Evolutionary conservation across 2,113 vertebrate genomes (phyloP).

Genomic region (Pelmatolapia mariae): DNA sequence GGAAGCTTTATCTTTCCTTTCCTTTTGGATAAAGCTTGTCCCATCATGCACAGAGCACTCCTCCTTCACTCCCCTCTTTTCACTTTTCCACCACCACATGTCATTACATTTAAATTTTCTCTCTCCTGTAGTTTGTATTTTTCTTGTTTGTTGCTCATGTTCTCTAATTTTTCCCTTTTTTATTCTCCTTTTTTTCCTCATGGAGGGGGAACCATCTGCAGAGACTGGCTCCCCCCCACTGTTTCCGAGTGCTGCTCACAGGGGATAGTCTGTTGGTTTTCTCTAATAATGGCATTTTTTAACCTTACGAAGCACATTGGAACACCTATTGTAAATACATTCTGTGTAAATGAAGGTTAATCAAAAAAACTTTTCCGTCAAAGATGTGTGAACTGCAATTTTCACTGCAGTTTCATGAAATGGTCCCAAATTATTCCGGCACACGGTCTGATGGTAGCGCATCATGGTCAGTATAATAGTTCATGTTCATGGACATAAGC

Average conservation of each 20-base stretch:
- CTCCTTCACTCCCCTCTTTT: background rate
- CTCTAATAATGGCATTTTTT: background rate
- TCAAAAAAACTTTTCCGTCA: accelerated
- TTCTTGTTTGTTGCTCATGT: background rate
- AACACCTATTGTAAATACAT: background rate
- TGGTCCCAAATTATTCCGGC: background rate
- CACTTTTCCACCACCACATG: background rate
- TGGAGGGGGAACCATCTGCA: background rate
- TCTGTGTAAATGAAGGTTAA: background rate
- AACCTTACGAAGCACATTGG: background rate
- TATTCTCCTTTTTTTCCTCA: background rate
- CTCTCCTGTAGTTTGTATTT: background rate
- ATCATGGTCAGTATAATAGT: background rate
- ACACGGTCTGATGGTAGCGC: background rate
- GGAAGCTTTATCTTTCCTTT: background rate
- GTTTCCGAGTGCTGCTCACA: background rate
- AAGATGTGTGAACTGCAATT: background rate
- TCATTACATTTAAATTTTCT: background rate
- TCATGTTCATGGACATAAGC: background rate
- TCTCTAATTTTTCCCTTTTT: background rate
- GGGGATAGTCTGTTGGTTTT: background rate
- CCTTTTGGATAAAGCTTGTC: background rate
- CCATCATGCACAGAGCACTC: background rate
- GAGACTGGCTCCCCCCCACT: background rate
- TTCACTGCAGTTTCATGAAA: background rate